These are phyloP conservation scores for Mugil cephalus DNA, from an alignment of 2,113 vertebrate species.

Conservation along the genomic window DNA sequence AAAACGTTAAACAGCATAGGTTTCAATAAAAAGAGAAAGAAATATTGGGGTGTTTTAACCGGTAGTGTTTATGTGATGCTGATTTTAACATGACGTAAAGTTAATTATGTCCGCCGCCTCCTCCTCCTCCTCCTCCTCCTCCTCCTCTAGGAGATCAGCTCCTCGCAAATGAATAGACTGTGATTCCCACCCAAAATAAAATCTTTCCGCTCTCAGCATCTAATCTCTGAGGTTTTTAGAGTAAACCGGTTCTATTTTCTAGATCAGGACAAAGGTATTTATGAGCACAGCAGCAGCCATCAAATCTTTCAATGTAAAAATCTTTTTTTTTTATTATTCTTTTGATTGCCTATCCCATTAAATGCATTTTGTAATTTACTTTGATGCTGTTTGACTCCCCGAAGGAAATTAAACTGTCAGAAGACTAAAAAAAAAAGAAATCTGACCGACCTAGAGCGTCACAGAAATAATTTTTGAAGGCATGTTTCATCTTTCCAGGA, in stretches of 20 bases:
- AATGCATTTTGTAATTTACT: conserved; percentile 10
- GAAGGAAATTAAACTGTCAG: conserved; percentile 4
- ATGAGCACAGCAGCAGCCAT: not conserved
- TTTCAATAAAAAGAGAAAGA: too few relatives aligned
- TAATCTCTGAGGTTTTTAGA: not conserved
- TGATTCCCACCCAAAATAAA: not conserved
- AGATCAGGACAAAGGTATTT: not conserved
- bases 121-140: too few relatives aligned
- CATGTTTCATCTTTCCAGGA: conserved; percentile 12
- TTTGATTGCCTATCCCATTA: not conserved
- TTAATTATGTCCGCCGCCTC: too few relatives aligned
- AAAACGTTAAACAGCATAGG: too few relatives aligned
- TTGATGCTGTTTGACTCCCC: conserved; percentile 12
- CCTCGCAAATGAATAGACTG: not conserved
- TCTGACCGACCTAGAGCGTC: conserved; percentile 5
- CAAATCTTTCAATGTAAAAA: not conserved
- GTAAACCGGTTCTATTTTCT: not conserved
- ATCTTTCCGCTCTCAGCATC: not conserved
- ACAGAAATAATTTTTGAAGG: not conserved
- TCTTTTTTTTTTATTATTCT: not conserved
- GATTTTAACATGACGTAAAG: too few relatives aligned
- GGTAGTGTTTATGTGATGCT: too few relatives aligned
- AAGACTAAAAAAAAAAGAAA: conserved; percentile 16
- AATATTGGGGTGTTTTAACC: too few relatives aligned
- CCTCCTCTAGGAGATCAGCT: not conserved